phyloP scores from a whole-genome alignment of 2,113 vertebrate species.

The Anarhynchus alexandrinus region DNA sequence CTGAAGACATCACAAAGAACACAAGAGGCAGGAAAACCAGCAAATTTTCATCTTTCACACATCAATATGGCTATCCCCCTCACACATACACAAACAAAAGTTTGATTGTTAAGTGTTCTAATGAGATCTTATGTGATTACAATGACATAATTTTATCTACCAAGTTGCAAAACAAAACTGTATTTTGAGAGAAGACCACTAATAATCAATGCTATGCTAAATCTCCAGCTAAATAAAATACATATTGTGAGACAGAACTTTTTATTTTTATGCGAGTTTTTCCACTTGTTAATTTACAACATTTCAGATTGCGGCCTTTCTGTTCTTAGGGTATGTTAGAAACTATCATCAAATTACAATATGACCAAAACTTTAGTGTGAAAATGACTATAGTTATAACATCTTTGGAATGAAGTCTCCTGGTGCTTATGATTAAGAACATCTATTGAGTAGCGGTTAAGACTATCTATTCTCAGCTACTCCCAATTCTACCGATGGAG shows the following conservation, averaged over 20 bases:
- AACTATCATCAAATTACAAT: not conserved
- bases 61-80: not conserved
- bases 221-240: not conserved
- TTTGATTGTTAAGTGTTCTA: not conserved
- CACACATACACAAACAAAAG: not conserved
- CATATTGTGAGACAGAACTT: not conserved
- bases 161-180: not conserved
- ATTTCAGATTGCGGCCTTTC: not conserved
- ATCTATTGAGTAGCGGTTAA: not conserved
- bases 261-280: not conserved
- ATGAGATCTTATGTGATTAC: not conserved
- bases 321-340: not conserved
- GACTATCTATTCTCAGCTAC: not conserved
- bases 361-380: not conserved
- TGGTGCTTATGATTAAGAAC: not conserved
- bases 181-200: not conserved
- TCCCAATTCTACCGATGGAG: not conserved
- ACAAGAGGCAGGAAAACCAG: not conserved
- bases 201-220: not conserved
- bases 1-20: conserved; percentile 67
- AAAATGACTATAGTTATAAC: not conserved
- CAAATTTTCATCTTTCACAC: not conserved
- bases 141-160: not conserved
- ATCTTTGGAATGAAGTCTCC: not conserved
- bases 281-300: not conserved